Base-by-base conservation (phyloP, 2,113 vertebrate species). In the Pangasianodon gigas region DNA sequence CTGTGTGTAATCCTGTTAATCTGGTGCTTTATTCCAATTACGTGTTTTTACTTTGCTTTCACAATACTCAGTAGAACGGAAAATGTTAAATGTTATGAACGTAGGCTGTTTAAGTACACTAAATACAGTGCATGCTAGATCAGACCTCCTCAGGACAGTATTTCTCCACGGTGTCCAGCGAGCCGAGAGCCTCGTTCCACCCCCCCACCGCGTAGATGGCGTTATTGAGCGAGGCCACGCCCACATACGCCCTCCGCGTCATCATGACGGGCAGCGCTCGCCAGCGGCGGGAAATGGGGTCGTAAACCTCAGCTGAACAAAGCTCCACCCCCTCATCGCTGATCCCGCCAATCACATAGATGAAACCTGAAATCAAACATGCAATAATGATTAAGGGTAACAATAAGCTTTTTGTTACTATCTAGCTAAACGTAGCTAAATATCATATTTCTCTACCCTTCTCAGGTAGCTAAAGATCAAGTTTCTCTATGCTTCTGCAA, bases 261-360 rank as follows among this genome's bases (percentile, higher is more conserved):
- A 95, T 94, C 98, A 99, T 99, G 19, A 97, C 95, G 5, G 98
- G 96, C 7, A 99, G 96, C 48, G 97, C 95, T 80, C 97, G 97
- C 98, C 98, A 99, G 0, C 97, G 96, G 52, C 95, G 97, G 29
- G 96, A 96, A 92, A 99, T 96, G 2, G 98, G 98, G 93, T 99
- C 97, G 0, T 98, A 99, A 51, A 97, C 95, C 93, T 99, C 98
- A 2, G 97, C 97, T 18, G 98, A 98, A 91, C 95, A 92, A 81
- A 99, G 96, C 94, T 99, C 98, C 92, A 95, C 94, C 87, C 98
- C 98, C 93, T 98, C 97, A 37, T 96, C 97, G 87, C 97, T 97
- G 94, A 99, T 98, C 56, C 98, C 98, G 18, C 98, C 98, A 51
- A 99, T 93, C 82, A 98, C 96, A 18, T 99, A 99, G 92, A 99